A percentile compares a stretch with the other conserved stretches of the same genome.
Evolutionary conservation across 2,797 vertebrate species (phyloP).

Genomic region (Uromys caudimaculatus): DNA sequence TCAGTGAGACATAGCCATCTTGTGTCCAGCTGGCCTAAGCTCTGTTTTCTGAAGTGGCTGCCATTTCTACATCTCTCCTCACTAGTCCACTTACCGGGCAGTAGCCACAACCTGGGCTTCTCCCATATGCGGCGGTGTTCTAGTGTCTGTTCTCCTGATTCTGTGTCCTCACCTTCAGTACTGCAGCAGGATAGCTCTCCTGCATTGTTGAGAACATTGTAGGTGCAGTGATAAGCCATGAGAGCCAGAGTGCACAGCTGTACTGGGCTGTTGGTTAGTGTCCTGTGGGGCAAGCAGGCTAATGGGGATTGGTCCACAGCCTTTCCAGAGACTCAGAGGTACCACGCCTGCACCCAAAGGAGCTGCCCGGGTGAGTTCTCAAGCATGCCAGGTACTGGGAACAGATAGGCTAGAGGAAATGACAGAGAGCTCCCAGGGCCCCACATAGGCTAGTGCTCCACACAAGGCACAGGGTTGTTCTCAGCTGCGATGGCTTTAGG

Average conservation of each 20-base stretch:
- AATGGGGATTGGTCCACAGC: not conserved
- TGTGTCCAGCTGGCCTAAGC: not conserved
- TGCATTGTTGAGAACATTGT: not conserved
- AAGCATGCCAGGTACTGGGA: not conserved
- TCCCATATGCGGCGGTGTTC: not conserved
- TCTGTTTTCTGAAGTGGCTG: not conserved
- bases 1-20: not conserved
- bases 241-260: not conserved
- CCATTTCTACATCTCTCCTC: not conserved
- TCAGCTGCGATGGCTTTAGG: not conserved
- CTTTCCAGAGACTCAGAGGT: not conserved
- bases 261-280: not conserved
- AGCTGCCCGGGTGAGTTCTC: not conserved
- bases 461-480: fast-evolving
- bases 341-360: not conserved
- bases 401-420: not conserved
- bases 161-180: not conserved
- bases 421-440: not conserved
- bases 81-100: fast-evolving
- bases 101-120: not conserved
- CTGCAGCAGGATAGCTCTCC: fast-evolving
- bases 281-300: not conserved
- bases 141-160: not conserved
- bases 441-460: not conserved
- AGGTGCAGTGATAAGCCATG: fast-evolving